These are phyloP conservation scores for Entomobrya proxima DNA, from an alignment of 2,888 invertebrate genomes.

Conservation along the genomic window DNA sequence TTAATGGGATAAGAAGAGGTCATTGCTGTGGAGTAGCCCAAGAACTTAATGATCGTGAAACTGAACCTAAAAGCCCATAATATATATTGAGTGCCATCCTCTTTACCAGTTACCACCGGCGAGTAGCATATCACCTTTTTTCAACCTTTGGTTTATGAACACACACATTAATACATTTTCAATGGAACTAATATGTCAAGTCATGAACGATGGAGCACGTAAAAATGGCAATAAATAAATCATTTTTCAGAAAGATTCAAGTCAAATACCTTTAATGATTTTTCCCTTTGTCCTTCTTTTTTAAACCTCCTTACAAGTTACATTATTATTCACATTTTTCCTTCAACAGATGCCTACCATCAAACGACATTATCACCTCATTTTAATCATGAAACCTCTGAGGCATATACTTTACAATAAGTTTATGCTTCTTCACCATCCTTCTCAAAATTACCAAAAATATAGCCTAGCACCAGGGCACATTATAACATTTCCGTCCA, in stretches of 20 bases:
- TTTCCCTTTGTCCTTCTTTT: constrained; percentile 20
- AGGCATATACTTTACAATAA: too few relatives aligned
- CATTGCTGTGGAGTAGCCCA: background rate
- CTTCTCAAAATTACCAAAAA: constrained; percentile 11
- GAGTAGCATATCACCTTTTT: too few relatives aligned
- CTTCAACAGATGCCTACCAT: too few relatives aligned
- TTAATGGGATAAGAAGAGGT: constrained; percentile 38
- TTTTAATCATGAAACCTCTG: background rate
- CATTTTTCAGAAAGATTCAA: constrained; percentile 18
- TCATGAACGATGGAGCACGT: constrained; percentile 35
- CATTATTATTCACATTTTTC: too few relatives aligned
- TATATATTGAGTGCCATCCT: background rate
- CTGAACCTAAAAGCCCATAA: background rate
- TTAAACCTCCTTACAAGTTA: too few relatives aligned
- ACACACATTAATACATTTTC: constrained; percentile 3
- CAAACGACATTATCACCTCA: background rate
- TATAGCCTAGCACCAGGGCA: background rate
- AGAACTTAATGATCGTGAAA: constrained; percentile 19
- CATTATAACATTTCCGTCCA: constrained; percentile 30
- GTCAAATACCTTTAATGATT: constrained; percentile 3
- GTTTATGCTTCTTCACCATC: too few relatives aligned
- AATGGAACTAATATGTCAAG: constrained; percentile 41
- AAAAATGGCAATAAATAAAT: constrained; percentile 19
- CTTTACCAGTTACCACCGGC: constrained; percentile 5
- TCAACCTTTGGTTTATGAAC: constrained; percentile 20